Percentiles rank a stretch among this genome's conserved stretches.
phyloP scores from a whole-genome alignment of 2,113 vertebrate species.

The Periophthalmus modestus region DNA sequence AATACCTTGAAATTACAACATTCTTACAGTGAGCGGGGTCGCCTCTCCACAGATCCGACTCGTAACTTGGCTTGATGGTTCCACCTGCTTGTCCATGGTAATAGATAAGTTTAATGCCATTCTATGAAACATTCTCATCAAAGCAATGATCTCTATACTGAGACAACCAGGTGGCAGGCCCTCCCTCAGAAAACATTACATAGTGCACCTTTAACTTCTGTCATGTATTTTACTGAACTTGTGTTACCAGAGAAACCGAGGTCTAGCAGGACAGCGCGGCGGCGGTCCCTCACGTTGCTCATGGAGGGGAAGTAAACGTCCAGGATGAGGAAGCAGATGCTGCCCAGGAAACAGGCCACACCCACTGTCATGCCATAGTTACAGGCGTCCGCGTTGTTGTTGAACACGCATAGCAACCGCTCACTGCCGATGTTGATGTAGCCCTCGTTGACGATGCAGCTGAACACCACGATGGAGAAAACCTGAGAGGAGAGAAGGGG shows the following conservation, averaged over 20 bases:
- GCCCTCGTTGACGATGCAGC: constrained; percentile 94
- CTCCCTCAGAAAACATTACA: too few species aligned
- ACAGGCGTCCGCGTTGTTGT: constrained; percentile 90
- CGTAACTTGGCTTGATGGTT: too few species aligned
- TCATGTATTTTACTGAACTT: not conserved
- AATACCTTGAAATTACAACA: too few species aligned
- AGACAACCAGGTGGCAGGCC: too few species aligned
- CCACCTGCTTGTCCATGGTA: too few species aligned
- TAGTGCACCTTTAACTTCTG: too few species aligned
- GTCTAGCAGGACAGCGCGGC: constrained; percentile 87
- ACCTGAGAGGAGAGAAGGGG: constrained; percentile 73
- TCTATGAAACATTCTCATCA: too few species aligned
- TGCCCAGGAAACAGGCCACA: constrained; percentile 89
- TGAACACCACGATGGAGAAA: constrained; percentile 95
- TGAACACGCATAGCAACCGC: constrained; percentile 89
- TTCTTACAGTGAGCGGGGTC: too few species aligned
- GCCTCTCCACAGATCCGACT: too few species aligned
- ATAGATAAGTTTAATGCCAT: too few species aligned
- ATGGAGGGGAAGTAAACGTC: constrained; percentile 95
- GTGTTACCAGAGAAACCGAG: constrained; percentile 88
- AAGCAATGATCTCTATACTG: too few species aligned
- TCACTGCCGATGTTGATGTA: constrained; percentile 88
- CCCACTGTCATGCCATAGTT: constrained; percentile 90
- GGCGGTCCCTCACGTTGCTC: constrained; percentile 91
- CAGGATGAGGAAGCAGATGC: constrained; percentile 85